Base-by-base conservation (phyloP, 2,113 vertebrate genomes). In the Columba janthina region DNA sequence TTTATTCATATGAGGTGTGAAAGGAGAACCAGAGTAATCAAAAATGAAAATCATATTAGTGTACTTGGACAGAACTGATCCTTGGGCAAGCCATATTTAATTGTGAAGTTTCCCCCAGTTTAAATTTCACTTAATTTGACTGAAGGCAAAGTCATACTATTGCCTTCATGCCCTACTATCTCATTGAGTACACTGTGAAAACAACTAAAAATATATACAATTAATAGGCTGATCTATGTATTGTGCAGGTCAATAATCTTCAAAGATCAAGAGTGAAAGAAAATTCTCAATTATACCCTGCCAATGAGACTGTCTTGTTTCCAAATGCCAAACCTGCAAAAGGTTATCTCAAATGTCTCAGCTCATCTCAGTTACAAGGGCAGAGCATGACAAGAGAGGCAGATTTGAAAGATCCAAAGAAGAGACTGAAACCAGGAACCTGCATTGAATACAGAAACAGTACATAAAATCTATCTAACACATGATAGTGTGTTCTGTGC, bases 261-360 rank as follows among this genome's bases (percentile, higher is more conserved):
- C 71, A 77, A 70, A 51, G 65, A 88, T 62, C 51, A 77, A 53
- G 54, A 81, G 20, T 6, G 29, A 77, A 90, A 71, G 71, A 80
- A 96, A 95, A 95, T 56, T 54, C 61, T 72, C 81, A 96, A 92
- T 90, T 94, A 93, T 64, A 89, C 13, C 89, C 61, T 87, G 84
- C 34, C 80, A 89, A 44, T 65, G 80, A 78, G 81, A 72, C 42
- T 48, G 54, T 20, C 74, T 62, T 88, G 74, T 36, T 73, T 83
- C 17, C 38, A 85, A 10, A 75, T 70, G 67, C 88, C 58, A 80
- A 88, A 82, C n/a, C 62, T 92, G 54, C 53, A 78, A 54, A 82
- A 38, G 53, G 84, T 87, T 89, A 82, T 94, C 94, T 93, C 79
- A 67, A 71, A 83, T 73, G 89, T 71, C 73, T 91, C 46, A 85